phyloP scores from a whole-genome alignment of 2,113 vertebrate species.

The Hystrix cristata region DNA sequence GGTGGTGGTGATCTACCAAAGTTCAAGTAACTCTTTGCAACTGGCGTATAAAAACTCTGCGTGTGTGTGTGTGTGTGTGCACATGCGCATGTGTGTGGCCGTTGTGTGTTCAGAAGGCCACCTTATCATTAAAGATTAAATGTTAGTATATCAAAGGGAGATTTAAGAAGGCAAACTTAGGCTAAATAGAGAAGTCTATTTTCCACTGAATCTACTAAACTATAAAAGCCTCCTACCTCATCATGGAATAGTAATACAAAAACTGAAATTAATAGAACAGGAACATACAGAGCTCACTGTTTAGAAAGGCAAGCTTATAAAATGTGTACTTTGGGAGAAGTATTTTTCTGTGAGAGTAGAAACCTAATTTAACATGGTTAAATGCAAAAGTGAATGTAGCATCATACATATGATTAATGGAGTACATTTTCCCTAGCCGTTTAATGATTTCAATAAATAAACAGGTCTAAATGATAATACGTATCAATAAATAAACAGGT shows the following conservation, averaged over 20 bases:
- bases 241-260: background rate
- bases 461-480: background rate
- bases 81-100: no score
- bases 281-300: background rate
- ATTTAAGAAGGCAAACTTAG: background rate
- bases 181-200: background rate
- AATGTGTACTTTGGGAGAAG: background rate
- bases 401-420: background rate
- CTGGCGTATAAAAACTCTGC: background rate
- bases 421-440: background rate
- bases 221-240: background rate
- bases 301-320: background rate
- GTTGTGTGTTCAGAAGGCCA: background rate
- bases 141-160: background rate
- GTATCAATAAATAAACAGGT: background rate
- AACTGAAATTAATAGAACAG: background rate
- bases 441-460: background rate
- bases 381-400: background rate
- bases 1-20: background rate
- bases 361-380: background rate
- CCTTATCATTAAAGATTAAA: background rate
- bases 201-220: background rate
- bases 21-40: background rate
- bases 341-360: background rate
- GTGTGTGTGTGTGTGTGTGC: background rate